Conservation (phyloP, 2,888 invertebrate genomes). For the Spicauda simplicius region DNA sequence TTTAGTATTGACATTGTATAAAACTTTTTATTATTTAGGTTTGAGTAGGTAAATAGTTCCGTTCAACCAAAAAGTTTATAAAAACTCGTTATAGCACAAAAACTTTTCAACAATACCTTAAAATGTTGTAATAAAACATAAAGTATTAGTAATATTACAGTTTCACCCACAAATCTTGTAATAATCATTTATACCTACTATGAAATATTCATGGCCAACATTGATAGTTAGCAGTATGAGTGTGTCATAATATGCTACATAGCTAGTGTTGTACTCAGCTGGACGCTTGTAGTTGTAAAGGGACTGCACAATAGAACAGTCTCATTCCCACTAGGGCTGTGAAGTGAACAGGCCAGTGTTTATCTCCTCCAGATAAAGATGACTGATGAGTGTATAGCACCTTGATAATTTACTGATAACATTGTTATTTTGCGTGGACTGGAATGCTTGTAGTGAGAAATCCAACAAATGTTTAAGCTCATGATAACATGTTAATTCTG, state of each 20-base stretch:
- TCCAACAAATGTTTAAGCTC: background rate
- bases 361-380: constrained; percentile 67
- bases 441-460: constrained; percentile 23
- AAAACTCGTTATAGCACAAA: background rate
- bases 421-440: constrained; percentile 42
- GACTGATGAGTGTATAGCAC: constrained; percentile 62
- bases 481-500: background rate
- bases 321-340: constrained; percentile 41
- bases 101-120: background rate
- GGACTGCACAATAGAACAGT: constrained; percentile 37
- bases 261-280: constrained; percentile 34
- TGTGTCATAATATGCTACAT: constrained; percentile 30
- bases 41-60: background rate
- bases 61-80: background rate
- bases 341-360: constrained; percentile 43
- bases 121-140: background rate
- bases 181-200: background rate
- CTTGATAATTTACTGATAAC: constrained; percentile 59
- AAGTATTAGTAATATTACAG: background rate
- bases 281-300: constrained; percentile 31
- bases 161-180: background rate
- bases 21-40: background rate
- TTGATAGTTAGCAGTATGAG: constrained; percentile 40
- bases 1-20: background rate
- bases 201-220: constrained; percentile 48